These are phyloP conservation scores for Drosophila atripex DNA, from an alignment of 2,888 invertebrate genomes.

Conservation along the genomic window DNA sequence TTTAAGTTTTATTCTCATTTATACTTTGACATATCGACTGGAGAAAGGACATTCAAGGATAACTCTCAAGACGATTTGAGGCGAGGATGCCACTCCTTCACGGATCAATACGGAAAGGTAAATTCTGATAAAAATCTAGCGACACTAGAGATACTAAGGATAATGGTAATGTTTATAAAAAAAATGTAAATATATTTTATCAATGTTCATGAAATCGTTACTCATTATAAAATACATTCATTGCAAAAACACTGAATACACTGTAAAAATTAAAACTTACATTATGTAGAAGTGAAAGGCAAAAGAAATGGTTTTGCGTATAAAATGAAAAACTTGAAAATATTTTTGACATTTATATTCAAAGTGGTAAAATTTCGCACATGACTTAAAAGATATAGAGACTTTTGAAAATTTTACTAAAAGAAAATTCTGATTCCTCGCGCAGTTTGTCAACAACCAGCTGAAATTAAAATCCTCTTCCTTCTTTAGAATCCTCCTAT, in stretches of 20 bases:
- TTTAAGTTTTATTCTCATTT: slow-evolving; percentile 32
- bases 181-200: slow-evolving; percentile 30
- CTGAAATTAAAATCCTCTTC: slow-evolving; percentile 61
- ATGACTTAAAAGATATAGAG: slow-evolving; percentile 19
- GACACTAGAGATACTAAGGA: slow-evolving; percentile 4
- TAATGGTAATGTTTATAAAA: background rate
- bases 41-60: background rate
- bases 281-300: slow-evolving; percentile 10
- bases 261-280: slow-evolving; percentile 33
- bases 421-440: slow-evolving; percentile 82
- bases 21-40: background rate
- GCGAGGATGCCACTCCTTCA: background rate
- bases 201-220: slow-evolving; percentile 15
- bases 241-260: slow-evolving; percentile 20
- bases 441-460: slow-evolving; percentile 83
- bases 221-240: slow-evolving; percentile 20
- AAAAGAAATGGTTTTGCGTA: background rate
- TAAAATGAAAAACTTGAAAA: slow-evolving; percentile 10
- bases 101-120: slow-evolving; percentile 29
- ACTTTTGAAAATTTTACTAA: slow-evolving; percentile 59
- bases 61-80: background rate
- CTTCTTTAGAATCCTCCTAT: slow-evolving; percentile 47
- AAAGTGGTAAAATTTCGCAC: slow-evolving; percentile 72
- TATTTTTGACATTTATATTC: slow-evolving; percentile 67
- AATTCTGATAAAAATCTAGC: slow-evolving; percentile 18